Conservation (phyloP, 2,113 vertebrate species). For the Hyaena hyaena region DNA sequence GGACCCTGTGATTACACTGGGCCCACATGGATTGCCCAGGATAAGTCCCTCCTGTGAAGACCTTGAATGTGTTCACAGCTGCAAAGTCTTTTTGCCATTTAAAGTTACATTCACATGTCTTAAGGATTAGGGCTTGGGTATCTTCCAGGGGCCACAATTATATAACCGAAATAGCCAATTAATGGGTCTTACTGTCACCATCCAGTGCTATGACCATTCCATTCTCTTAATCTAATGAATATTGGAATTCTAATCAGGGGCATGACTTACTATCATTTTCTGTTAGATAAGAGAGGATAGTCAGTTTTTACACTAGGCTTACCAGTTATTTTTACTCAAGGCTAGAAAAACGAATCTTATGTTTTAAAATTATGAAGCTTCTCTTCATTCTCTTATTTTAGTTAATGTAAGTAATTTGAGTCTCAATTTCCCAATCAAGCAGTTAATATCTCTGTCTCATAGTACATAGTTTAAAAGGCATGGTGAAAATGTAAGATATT, state of each 20-base stretch:
- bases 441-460: background rate
- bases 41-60: background rate
- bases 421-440: conserved; percentile 7
- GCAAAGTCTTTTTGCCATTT: background rate
- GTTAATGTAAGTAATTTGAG: background rate
- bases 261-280: background rate
- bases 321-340: background rate
- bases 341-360: background rate
- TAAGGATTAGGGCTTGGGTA: background rate
- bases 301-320: background rate
- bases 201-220: background rate
- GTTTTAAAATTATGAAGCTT: conserved; percentile 7
- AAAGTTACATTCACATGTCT: background rate
- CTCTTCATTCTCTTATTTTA: background rate
- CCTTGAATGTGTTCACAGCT: background rate
- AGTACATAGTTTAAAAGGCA: background rate
- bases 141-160: background rate
- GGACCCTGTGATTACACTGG: background rate
- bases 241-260: background rate
- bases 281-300: background rate
- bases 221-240: background rate
- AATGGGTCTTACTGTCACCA: background rate
- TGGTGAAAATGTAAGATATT: background rate
- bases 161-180: background rate
- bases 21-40: too few relatives aligned